Evolutionary conservation across 2,888 invertebrate species (phyloP).

Genomic region (Pinctada fucata): DNA sequence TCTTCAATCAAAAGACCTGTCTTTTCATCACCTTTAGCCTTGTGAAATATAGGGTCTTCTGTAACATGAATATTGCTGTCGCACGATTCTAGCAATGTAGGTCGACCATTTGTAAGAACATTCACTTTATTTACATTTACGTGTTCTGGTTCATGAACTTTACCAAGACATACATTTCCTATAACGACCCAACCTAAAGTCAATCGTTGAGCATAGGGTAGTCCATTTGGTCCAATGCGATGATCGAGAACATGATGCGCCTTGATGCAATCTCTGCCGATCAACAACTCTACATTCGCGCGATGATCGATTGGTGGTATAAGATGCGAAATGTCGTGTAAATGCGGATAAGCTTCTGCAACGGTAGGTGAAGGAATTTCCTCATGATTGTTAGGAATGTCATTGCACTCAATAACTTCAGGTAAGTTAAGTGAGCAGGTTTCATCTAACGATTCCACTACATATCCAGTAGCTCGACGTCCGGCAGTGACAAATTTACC

Average conservation of each 20-base stretch:
- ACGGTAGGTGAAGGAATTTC: conserved; percentile 19
- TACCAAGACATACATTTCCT: conserved; percentile 22
- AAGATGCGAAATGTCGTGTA: conserved; percentile 2
- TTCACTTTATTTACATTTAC: conserved; percentile 25
- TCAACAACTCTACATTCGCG: conserved; percentile 8
- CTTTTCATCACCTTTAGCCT: too few relatives aligned
- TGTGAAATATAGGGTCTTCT: too few relatives aligned
- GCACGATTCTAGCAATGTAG: background rate
- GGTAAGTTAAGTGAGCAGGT: conserved; percentile 3
- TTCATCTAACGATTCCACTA: conserved; percentile 23
- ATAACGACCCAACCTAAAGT: conserved; percentile 24
- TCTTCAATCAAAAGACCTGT: too few relatives aligned
- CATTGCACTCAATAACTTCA: conserved; percentile 13
- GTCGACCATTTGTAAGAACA: background rate
- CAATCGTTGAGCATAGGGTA: conserved; percentile 22
- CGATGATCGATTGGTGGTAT: conserved; percentile 13
- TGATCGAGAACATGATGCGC: conserved; percentile 23
- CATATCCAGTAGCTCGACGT: conserved; percentile 17
- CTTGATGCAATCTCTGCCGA: conserved; percentile 11
- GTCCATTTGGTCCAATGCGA: background rate
- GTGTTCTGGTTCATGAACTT: conserved; percentile 18
- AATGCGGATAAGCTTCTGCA: conserved; percentile 9
- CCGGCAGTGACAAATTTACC: conserved; percentile 15
- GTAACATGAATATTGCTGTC: too few relatives aligned
- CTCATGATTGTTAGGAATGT: conserved; percentile 11